Base-by-base conservation (phyloP, 2,113 vertebrate species). In the Psilopogon haemacephalus region DNA sequence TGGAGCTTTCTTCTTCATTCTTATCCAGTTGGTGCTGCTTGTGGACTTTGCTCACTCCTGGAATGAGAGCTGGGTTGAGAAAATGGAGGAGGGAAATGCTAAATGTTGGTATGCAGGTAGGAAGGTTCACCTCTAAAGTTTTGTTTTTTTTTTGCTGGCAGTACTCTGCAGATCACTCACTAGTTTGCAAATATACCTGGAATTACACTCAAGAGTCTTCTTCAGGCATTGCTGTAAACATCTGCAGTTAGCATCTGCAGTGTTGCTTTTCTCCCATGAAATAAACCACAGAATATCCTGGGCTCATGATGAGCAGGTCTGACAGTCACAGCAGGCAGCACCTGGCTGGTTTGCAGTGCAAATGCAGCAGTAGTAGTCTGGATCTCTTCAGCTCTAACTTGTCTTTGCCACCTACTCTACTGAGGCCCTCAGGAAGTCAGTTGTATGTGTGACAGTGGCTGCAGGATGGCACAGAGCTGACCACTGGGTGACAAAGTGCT, bases 1-100 rank as follows among this genome's bases (percentile, higher is more conserved):
- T 12, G 99, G 99, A 83, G 99, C 99, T 1, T 97, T 96, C 84
- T 88, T 84, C 55, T 99, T 99, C 97, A 99, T 99, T 92, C 81
- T 99, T 37, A 99, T 99, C 95, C 99, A 99, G 95, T 60, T 99
- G 93, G 96, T 99, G 73, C 97, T 99, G n/a, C 97, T 99, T 62
- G 97, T 99, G 60, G 99, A 99, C 94, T 97, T 98, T 72, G 98
- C 98, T 90, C 98, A 99, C 95, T 99, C 98, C 50, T 98, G 97
- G 98, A 99, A 99, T 62, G 98, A 99, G 94, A 97, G 89, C 38
- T 99, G 98, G 98, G 94, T 98, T 63, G 97, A 98, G 11, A 98
- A 81, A 65, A 98, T 98, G 98, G 98, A 99, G 59, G 98, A 97
- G 18, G 98, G 98, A 63, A 98, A 99, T 78, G 89, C 98, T 27